phyloP scores from a whole-genome alignment of 2,888 invertebrate species.

The Heliconius sara region DNA sequence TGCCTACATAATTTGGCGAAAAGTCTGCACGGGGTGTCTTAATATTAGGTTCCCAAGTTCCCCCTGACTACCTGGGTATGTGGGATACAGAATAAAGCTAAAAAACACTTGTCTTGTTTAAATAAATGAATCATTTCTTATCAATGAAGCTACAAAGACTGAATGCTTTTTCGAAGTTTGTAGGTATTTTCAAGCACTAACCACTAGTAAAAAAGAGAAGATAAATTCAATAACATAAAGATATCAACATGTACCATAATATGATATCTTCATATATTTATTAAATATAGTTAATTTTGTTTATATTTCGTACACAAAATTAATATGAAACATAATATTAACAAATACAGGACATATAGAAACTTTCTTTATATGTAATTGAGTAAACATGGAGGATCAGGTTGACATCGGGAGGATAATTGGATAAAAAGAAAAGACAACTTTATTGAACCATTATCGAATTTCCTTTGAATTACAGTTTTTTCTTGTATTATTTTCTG shows the following conservation, averaged over 20 bases:
- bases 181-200: background rate
- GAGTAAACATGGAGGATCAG: slow-evolving; percentile 54
- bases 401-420: slow-evolving; percentile 14
- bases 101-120: background rate
- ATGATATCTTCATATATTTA: background rate
- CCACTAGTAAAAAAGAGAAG: background rate
- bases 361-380: slow-evolving; percentile 57
- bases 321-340: background rate
- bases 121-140: too few relatives aligned
- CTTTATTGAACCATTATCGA: slow-evolving; percentile 21
- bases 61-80: background rate
- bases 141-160: too few relatives aligned
- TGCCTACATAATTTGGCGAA: background rate
- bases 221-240: background rate
- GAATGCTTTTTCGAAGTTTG: too few relatives aligned
- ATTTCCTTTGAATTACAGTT: background rate
- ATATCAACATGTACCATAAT: background rate
- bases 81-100: background rate
- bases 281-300: background rate
- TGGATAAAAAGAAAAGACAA: slow-evolving; percentile 6
- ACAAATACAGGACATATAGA: background rate
- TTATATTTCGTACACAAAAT: background rate
- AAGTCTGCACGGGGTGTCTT: background rate
- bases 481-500: background rate
- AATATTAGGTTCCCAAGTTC: background rate